A percentile compares a stretch with the other conserved stretches of the same genome.
phyloP scores from a whole-genome alignment of 2,888 invertebrate species.

The Athetis lepigone region DNA sequence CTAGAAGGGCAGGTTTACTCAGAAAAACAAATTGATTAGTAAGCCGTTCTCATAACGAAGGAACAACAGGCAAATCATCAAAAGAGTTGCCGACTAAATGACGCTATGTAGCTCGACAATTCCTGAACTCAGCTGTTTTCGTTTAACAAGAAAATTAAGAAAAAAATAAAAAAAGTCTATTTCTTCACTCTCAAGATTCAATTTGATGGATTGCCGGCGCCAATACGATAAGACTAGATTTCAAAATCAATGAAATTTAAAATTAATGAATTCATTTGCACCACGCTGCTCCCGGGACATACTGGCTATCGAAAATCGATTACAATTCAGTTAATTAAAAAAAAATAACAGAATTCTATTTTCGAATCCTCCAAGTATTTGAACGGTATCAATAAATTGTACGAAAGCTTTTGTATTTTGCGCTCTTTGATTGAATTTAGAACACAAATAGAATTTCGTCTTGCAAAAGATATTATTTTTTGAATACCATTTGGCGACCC shows the following conservation, averaged over 20 bases:
- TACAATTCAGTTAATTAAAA: conserved; percentile 10
- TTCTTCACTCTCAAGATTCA: conserved; percentile 1
- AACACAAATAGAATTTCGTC: conserved; percentile 23
- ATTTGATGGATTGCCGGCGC: conserved; percentile 3
- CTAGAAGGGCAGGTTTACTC: too few species aligned
- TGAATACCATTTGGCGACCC: too few species aligned
- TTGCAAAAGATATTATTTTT: conserved; percentile 37
- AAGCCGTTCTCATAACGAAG: too few species aligned
- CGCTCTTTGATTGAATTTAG: conserved; percentile 22
- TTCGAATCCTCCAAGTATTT: conserved; percentile 13
- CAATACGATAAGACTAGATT: conserved; percentile 12
- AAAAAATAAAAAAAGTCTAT: neutral
- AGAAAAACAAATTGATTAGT: too few species aligned
- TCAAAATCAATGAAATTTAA: conserved; percentile 15
- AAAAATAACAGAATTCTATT: conserved; percentile 9
- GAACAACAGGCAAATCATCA: too few species aligned
- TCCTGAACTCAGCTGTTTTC: too few species aligned
- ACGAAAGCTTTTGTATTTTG: conserved; percentile 4
- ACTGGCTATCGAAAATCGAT: neutral
- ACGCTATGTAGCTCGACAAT: too few species aligned
- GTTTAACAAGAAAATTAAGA: too few species aligned
- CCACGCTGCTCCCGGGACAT: neutral
- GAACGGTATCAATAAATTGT: conserved; percentile 16
- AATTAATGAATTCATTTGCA: conserved; percentile 18
- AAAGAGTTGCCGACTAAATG: too few species aligned